Evolutionary conservation across 2,113 vertebrate genomes (phyloP), one percentile per base, ranked within the genome.

Genomic region (Sakesphorus luctuosus): DNA sequence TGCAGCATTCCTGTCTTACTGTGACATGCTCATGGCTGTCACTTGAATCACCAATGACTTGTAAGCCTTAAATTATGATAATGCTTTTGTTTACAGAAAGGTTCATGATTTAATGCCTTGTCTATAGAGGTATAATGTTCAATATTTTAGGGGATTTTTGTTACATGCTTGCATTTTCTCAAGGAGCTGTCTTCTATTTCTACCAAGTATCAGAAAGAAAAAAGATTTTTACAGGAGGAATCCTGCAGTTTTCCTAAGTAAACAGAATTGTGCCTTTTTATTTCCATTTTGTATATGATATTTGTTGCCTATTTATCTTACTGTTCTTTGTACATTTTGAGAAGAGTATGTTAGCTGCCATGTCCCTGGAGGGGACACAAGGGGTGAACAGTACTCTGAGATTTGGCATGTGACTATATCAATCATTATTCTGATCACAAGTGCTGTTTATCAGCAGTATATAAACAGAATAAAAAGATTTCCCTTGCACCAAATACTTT

Each of bases 1-100:
- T 82, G 84, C 87, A 78, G 87, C 87, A 84, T 95, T 93, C 92
- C 67, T 95, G 19, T 46, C 33, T 38, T 67, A 69, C 62, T 38
- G 40, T 95, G 82, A 87, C 31, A 26, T 35, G 31, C 18, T 69
- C 8, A 2, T 18, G 33, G 11, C 36, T 89, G 56, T 84, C 47
- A 44, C 75, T 83, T 90, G 74, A 93, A 89, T 96, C 66, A 89
- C 16, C 50, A 78, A 5, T 56, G 62, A 63, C 33, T 81, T 82
- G 52, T 49, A 80, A 86, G 40, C 80, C 24, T 89, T 93, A 61
- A 94, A 87, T 84, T 67, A 38, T 72, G 47, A 46, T 84, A 82
- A 76, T 86, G 18, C 55, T 91, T 71, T 69, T 96, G 89, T 93
- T 94, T 94, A 73, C 49, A 67, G 38, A 58, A 73, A 15, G 10